Base-by-base conservation (phyloP, 2,113 vertebrate genomes). In the Albula goreensis region DNA sequence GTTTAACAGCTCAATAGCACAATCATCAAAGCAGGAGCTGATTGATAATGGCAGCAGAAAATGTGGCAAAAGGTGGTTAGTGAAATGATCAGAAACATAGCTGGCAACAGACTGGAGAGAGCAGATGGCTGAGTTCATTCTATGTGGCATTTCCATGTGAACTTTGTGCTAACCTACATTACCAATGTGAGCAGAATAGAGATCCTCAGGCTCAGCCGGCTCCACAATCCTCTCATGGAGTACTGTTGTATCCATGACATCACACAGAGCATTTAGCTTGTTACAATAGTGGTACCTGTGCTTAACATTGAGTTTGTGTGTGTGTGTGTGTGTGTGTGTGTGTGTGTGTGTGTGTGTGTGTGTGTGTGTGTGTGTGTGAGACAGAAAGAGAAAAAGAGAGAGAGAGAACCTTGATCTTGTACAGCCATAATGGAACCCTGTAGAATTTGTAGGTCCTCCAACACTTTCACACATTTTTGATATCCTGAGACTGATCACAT, bases 21-120 rank as follows among this genome's bases (percentile, higher is more conserved):
- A 13, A 78, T 57, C 5, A 11, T 60, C 52, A 86, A 80, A 49
- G 80, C 85, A 89, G 80, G 57, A 85, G 90, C 91, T 93, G 89
- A 93, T 92, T 92, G 91, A 93, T 93, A 89, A 90, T 89, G 89
- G 90, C 85, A 85, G 88, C 88, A 57, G 88, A 90, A 89, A 93
- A 90, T 89, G 91, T 91, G 85, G 90, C 91, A 94, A 70, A 70
- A 92, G 92, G 91, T 93, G 92, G 92, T 91, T 92, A 90, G 92
- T 90, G 90, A 91, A 93, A 93, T 88, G 88, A 93, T 92, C 91
- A 90, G 91, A 91, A 91, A 88, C 91, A 91, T 91, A 90, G 89
- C 89, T 89, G 91, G 91, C 90, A 92, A 89, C 84, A 86, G 88
- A 89, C 90, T 89, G 79, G 60, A 83, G 90, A 89, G 93, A 93